phyloP scores from a whole-genome alignment of 2,113 vertebrate genomes.

The Hassar affinis region DNA sequence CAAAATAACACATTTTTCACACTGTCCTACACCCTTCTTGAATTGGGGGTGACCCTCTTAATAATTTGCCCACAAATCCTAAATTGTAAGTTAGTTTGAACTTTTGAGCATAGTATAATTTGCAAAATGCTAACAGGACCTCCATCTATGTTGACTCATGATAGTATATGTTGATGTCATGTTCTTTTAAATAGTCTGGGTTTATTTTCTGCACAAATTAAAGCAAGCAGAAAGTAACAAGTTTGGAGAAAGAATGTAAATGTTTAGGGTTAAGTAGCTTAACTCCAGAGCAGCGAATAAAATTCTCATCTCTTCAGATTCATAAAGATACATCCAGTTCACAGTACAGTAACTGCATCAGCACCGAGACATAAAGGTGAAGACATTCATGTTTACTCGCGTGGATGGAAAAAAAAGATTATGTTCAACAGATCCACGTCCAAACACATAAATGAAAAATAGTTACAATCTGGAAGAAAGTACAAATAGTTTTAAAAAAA shows the following conservation, averaged over 20 bases:
- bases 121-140: not conserved
- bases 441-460: constrained; percentile 1
- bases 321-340: not conserved
- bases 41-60: not conserved
- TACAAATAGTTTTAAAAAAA: constrained; percentile 14
- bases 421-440: constrained; percentile 20
- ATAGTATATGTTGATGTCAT: not conserved
- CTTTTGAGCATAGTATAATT: not conserved
- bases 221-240: not conserved
- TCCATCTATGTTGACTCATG: not conserved
- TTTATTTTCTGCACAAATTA: not conserved
- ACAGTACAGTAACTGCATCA: not conserved
- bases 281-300: not conserved
- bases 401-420: constrained; percentile 14
- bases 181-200: not conserved
- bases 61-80: not conserved
- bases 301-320: not conserved
- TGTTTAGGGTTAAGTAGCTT: not conserved
- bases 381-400: not conserved
- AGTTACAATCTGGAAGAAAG: constrained; percentile 8
- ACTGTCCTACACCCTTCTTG: not conserved
- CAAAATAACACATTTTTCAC: not conserved
- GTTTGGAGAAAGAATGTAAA: not conserved
- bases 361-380: not conserved
- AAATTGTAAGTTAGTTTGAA: not conserved